Conservation (phyloP, 1,140 invertebrate genomes). For the Anastrepha ludens region DNA sequence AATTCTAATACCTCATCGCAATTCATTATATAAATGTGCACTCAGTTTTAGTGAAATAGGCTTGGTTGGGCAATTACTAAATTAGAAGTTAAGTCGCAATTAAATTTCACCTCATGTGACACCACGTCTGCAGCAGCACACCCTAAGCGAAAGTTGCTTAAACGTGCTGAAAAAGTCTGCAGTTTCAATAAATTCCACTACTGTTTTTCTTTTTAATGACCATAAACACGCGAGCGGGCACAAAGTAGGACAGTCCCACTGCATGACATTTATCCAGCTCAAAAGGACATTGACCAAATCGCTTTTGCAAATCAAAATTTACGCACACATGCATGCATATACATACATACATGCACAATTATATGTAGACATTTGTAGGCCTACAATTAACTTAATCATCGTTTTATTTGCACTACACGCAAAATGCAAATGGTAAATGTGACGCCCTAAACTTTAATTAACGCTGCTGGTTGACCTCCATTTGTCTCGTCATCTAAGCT, state of each 20-base stretch:
- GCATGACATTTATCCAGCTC: background rate
- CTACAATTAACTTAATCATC: background rate
- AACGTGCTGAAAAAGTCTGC: background rate
- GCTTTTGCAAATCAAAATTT: background rate
- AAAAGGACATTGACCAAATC: constrained; percentile 2
- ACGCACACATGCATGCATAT: background rate
- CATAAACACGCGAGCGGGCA: background rate
- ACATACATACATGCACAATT: no score
- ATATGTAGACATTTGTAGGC: no score
- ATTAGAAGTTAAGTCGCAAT: constrained; percentile 32
- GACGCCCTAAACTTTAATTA: constrained; percentile 40
- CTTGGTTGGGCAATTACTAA: background rate
- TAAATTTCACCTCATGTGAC: constrained; percentile 1
- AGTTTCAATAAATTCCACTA: no score
- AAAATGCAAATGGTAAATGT: background rate
- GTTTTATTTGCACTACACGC: background rate
- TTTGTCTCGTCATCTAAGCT: constrained; percentile 11
- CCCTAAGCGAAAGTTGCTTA: background rate
- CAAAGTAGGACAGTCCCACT: constrained; percentile 7
- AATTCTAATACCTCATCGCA: background rate
- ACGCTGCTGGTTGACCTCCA: background rate
- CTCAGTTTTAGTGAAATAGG: background rate
- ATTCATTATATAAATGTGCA: background rate
- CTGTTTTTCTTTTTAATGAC: background rate
- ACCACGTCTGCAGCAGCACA: background rate